These are phyloP conservation scores for Todiramphus chloris DNA, from an alignment of 2,113 vertebrate genomes.

Conservation along the genomic window DNA sequence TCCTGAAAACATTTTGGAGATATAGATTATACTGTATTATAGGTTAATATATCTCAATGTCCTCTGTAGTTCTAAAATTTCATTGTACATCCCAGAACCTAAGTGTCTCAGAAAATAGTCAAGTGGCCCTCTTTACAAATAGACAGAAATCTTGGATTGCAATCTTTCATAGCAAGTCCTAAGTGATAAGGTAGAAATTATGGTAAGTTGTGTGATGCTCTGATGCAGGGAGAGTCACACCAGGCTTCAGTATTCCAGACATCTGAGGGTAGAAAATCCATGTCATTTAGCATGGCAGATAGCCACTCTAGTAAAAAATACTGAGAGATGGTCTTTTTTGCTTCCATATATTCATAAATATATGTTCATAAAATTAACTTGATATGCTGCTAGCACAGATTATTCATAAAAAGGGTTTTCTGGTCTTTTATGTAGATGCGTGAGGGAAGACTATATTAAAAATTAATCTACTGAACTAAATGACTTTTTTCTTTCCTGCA, in stretches of 20 bases:
- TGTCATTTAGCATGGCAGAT: neutral
- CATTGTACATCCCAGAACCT: neutral
- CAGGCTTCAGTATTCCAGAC: neutral
- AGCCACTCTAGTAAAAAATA: neutral
- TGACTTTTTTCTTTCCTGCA: neutral
- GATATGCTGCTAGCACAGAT: neutral
- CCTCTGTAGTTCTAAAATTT: neutral
- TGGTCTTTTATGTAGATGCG: neutral
- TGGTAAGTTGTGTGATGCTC: rapidly evolving
- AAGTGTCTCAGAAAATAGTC: neutral
- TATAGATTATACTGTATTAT: neutral
- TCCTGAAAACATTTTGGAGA: neutral
- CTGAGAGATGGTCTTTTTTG: neutral
- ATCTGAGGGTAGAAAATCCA: neutral
- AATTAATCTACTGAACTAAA: neutral
- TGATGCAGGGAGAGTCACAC: neutral
- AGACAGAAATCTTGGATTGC: neutral
- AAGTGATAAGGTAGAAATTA: neutral
- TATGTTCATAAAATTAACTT: neutral
- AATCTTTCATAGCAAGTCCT: neutral
- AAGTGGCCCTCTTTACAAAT: neutral
- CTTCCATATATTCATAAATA: neutral
- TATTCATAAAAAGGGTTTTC: neutral
- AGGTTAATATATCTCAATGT: neutral
- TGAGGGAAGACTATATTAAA: neutral